phyloP scores from a whole-genome alignment of 2,888 invertebrate species.

The Philopedon plagiatum region DNA sequence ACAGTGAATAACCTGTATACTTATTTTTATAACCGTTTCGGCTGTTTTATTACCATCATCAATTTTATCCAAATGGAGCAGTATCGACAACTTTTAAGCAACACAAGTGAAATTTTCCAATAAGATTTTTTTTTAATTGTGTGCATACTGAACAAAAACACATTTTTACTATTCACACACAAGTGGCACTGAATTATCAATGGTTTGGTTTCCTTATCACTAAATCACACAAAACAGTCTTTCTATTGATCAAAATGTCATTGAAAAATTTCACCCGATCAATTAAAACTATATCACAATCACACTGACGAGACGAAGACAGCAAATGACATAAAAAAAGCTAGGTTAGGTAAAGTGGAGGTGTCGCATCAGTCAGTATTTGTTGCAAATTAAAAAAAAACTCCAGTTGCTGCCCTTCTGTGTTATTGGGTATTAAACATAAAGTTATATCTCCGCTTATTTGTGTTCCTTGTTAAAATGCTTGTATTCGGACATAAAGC shows the following conservation, averaged over 20 bases:
- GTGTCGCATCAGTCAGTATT: slow-evolving; percentile 23
- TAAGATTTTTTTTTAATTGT: not conserved
- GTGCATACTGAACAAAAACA: slow-evolving; percentile 8
- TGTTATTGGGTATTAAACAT: not conserved
- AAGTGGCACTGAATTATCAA: slow-evolving; percentile 28
- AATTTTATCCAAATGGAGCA: not conserved
- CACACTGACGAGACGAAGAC: slow-evolving; percentile 28
- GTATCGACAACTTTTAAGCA: not conserved
- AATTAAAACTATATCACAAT: slow-evolving; percentile 41
- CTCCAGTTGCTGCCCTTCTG: not conserved
- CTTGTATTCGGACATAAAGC: not conserved
- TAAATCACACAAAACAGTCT: slow-evolving; percentile 47
- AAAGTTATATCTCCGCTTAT: not conserved
- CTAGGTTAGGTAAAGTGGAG: slow-evolving; percentile 4
- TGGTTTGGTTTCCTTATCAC: slow-evolving; percentile 32
- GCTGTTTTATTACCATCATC: not conserved
- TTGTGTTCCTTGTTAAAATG: not conserved
- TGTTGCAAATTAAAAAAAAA: slow-evolving; percentile 15
- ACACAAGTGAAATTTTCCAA: slow-evolving; percentile 15
- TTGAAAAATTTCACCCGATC: slow-evolving; percentile 25
- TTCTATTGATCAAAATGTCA: slow-evolving; percentile 32
- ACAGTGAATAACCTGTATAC: too few relatives aligned
- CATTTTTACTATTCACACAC: slow-evolving; percentile 9
- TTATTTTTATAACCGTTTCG: too few relatives aligned
- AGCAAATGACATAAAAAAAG: slow-evolving; percentile 35